These are phyloP conservation scores for Endotricha flammealis DNA, from an alignment of 2,888 invertebrate genomes.

Conservation along the genomic window DNA sequence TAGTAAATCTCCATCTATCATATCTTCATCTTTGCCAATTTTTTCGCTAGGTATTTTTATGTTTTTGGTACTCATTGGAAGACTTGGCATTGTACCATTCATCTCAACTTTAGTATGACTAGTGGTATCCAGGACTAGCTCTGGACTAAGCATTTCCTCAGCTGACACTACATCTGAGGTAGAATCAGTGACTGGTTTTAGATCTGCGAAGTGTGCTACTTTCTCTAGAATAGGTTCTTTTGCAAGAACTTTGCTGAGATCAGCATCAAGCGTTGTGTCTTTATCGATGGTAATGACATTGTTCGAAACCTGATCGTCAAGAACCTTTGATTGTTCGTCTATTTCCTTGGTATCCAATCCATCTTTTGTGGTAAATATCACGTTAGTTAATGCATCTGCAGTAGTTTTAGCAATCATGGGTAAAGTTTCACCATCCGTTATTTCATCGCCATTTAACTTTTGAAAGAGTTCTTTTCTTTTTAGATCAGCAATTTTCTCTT, in stretches of 20 bases:
- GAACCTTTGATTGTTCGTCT: neutral
- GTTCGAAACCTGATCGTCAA: neutral
- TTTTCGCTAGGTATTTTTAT: slow-evolving; percentile 15
- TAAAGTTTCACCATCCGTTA: slow-evolving; percentile 20
- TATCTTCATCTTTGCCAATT: neutral
- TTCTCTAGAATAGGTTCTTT: slow-evolving; percentile 45
- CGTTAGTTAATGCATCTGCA: slow-evolving; percentile 13
- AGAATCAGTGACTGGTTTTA: neutral
- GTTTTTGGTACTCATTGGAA: slow-evolving; percentile 5
- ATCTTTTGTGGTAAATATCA: neutral
- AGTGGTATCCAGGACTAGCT: neutral
- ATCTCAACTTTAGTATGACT: neutral
- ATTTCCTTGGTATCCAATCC: slow-evolving; percentile 14
- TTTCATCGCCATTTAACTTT: slow-evolving; percentile 5
- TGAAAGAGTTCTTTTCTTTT: slow-evolving; percentile 41
- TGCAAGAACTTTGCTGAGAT: slow-evolving; percentile 40
- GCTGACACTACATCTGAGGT: neutral
- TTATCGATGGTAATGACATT: slow-evolving; percentile 34
- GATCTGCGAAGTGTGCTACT: slow-evolving; percentile 24
- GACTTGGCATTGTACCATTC: neutral
- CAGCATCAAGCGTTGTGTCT: slow-evolving; percentile 31
- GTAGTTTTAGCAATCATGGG: slow-evolving; percentile 20
- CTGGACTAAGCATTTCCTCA: neutral
- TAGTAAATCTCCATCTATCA: neutral
- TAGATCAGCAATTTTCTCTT: slow-evolving; percentile 62